phyloP scores from a whole-genome alignment of 1,140 invertebrate genomes.

The Samia ricini region DNA sequence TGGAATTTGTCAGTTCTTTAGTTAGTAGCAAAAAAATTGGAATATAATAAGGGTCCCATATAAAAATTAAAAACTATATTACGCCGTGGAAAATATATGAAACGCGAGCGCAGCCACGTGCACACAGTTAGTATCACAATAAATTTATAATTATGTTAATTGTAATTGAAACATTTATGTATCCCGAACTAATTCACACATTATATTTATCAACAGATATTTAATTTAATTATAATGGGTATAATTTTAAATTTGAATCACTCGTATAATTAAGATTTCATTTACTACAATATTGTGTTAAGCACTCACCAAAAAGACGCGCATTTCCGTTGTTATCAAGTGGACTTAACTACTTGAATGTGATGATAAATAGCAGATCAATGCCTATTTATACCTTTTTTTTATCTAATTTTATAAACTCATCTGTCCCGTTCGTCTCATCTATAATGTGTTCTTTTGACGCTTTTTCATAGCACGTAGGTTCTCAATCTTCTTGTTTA shows the following conservation, averaged over 20 bases:
- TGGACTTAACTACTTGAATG: conserved; percentile 54
- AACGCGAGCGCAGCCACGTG: no score
- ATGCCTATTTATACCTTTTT: conserved; percentile 67
- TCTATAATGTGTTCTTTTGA: conserved; percentile 57
- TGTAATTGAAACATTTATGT: not conserved
- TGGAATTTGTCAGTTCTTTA: no score
- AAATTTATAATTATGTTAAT: no score
- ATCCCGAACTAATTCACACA: not conserved
- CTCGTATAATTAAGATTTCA: not conserved
- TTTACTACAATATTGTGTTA: not conserved
- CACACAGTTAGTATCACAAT: no score
- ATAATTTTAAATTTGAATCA: not conserved
- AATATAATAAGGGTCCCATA: no score
- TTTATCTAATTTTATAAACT: conserved; percentile 61
- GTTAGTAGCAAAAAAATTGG: no score
- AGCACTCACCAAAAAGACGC: conserved; percentile 9
- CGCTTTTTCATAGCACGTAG: conserved; percentile 53
- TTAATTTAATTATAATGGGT: conserved; percentile 4
- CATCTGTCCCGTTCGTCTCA: conserved; percentile 55
- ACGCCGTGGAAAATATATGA: no score
- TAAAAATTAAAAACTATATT: no score
- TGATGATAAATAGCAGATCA: conserved; percentile 41
- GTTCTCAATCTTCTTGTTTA: conserved; percentile 53
- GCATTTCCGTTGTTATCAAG: conserved; percentile 53
- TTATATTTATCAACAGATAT: not conserved